Percentiles rank a stretch among this genome's conserved stretches.
Conservation (phyloP, 2,113 vertebrate genomes). For the Lasiurus borealis region DNA sequence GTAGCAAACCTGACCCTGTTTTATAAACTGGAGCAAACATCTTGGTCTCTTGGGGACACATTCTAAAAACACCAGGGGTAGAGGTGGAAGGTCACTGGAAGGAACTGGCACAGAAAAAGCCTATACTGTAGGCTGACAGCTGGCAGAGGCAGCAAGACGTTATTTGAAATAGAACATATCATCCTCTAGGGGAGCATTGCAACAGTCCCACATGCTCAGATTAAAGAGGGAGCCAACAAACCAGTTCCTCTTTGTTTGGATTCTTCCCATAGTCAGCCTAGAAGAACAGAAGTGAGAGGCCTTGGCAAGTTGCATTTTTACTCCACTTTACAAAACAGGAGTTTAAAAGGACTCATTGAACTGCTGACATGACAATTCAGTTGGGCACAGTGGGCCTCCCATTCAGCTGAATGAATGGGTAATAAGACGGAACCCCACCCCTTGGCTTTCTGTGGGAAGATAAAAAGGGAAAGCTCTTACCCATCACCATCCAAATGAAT, state of each 20-base stretch:
- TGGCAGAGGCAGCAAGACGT: conserved; percentile 81
- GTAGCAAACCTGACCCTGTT: conserved; percentile 65
- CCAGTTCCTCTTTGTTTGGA: conserved; percentile 65
- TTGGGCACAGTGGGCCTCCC: conserved; percentile 50
- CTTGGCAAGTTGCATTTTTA: conserved; percentile 67
- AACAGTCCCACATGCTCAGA: conserved; percentile 67
- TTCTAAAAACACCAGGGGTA: conserved; percentile 69
- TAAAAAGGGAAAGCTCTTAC: conserved; percentile 87
- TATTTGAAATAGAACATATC: conserved; percentile 74
- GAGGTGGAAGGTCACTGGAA: conserved; percentile 57
- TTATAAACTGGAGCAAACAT: conserved; percentile 74
- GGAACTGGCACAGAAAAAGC: conserved; percentile 80
- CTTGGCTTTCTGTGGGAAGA: background rate
- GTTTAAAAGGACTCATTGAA: conserved; percentile 72
- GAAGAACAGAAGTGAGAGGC: conserved; percentile 66
- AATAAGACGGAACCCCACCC: conserved; percentile 47
- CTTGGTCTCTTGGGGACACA: conserved; percentile 72
- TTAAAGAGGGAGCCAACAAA: conserved; percentile 65
- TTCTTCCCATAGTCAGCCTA: conserved; percentile 49
- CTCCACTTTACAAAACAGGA: conserved; percentile 62
- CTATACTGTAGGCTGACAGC: conserved; percentile 81
- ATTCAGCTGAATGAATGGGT: conserved; percentile 67
- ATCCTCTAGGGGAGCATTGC: conserved; percentile 66
- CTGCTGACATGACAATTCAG: conserved; percentile 59
- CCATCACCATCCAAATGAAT: conserved; percentile 99